Evolutionary conservation across 2,797 vertebrate species (phyloP).

Genomic region (Craterocephalus amniculus): DNA sequence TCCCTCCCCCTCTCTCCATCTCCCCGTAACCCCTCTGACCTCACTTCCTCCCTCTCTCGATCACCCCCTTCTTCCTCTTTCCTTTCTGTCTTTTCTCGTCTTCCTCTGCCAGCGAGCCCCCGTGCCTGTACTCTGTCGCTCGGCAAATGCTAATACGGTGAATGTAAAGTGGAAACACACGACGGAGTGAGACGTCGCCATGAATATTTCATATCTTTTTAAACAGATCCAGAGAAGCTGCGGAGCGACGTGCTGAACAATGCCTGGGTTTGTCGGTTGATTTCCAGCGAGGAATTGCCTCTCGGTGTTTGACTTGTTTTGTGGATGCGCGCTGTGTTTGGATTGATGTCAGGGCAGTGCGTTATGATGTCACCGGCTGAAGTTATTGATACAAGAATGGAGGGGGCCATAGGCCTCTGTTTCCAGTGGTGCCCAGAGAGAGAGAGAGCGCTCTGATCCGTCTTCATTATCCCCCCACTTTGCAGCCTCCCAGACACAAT

Average conservation of each 20-base stretch:
- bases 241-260: conserved; percentile 48
- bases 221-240: conserved; percentile 64
- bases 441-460: conserved; percentile 83
- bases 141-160: conserved; percentile 73
- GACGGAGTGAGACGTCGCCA: conserved; percentile 58
- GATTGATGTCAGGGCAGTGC: conserved; percentile 73
- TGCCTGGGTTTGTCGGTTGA: conserved; percentile 56
- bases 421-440: conserved; percentile 78
- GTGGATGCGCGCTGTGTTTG: conserved; percentile 54
- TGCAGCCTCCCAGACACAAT: conserved; percentile 84
- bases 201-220: conserved; percentile 79
- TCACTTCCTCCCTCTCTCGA: conserved; percentile 60
- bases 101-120: conserved; percentile 56
- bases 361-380: conserved; percentile 80
- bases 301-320: conserved; percentile 54
- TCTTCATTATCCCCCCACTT: conserved; percentile 87
- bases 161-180: conserved; percentile 78
- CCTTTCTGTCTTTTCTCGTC: conserved; percentile 46
- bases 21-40: conserved; percentile 57
- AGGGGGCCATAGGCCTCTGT: conserved; percentile 74
- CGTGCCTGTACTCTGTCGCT: conserved; percentile 56
- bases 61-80: conserved; percentile 39
- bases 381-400: conserved; percentile 77
- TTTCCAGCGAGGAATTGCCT: conserved; percentile 65
- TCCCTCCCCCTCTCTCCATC: conserved; percentile 19